These are phyloP conservation scores for Drosophila rubida DNA, from an alignment of 2,888 invertebrate species.

Conservation along the genomic window DNA sequence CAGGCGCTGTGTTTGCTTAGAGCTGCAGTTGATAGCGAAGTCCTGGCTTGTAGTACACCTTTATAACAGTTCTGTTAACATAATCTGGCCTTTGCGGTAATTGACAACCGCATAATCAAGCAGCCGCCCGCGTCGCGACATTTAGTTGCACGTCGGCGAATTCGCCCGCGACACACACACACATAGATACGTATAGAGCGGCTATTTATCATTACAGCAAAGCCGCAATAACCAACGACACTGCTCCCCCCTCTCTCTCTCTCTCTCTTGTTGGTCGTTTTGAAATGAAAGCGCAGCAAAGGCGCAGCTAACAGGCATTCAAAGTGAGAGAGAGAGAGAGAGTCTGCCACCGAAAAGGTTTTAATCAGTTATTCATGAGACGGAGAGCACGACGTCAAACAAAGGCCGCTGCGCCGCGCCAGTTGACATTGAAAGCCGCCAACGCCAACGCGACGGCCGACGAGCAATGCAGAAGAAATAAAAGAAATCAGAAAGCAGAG, in stretches of 20 bases:
- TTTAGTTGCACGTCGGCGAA: slow-evolving; percentile 40
- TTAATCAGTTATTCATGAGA: slow-evolving; percentile 81
- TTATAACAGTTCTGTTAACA: slow-evolving; percentile 6
- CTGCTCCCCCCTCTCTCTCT: not conserved
- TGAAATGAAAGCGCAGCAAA: slow-evolving; percentile 68
- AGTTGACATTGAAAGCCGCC: slow-evolving; percentile 73
- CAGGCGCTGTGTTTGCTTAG: not conserved
- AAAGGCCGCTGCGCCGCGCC: slow-evolving; percentile 70
- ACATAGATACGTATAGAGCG: slow-evolving; percentile 37
- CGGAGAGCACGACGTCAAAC: slow-evolving; percentile 72
- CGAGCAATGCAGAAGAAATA: not conserved
- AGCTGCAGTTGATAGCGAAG: not conserved
- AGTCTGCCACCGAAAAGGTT: slow-evolving; percentile 76
- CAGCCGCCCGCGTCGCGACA: slow-evolving; percentile 18
- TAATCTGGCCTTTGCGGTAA: slow-evolving; percentile 37
- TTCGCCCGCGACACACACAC: not conserved
- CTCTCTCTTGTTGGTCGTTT: slow-evolving; percentile 53
- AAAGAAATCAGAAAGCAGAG: not conserved
- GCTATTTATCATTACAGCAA: slow-evolving; percentile 67
- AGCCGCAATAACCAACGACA: slow-evolving; percentile 37
- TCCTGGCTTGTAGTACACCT: slow-evolving; percentile 21
- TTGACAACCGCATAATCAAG: slow-evolving; percentile 59
- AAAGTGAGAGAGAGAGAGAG: too few relatives aligned
- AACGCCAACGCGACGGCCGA: too few relatives aligned
- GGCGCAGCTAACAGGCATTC: slow-evolving; percentile 4